Evolutionary conservation across 2,888 invertebrate genomes (phyloP), one percentile per base, ranked within the genome.

Genomic region (Pristionchus entomophagus): DNA sequence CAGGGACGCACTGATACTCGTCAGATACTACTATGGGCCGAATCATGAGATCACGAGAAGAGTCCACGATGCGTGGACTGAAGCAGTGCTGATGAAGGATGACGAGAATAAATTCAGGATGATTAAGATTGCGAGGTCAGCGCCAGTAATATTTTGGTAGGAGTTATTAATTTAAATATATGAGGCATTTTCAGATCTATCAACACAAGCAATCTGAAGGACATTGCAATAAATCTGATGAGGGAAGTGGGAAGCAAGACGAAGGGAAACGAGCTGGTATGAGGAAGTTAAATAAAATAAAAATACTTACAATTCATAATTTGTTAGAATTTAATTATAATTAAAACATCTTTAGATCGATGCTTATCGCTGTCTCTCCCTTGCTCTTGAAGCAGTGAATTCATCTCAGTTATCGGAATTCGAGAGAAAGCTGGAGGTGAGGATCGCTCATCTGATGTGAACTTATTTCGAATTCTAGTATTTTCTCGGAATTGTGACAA

Each of bases 1-100:
- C 78, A 78, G 78, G 78, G 78, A 78, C 19, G 78, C 78, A 26
- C 49, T 78, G 22, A 41, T 78, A 8, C 45, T 78, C 45, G 22
- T 49, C 26, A 45, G 78, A 29, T 78, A 26, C 12, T 17, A 49
- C 2, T 29, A n/a, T 29, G 78, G 51, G 4, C 2, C 45, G 45
- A 49, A 78, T 19, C 10, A 29, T 26, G 78, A 78, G 19, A 10
- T 35, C 8, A 78, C 78, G 49, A 49, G 29, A 45, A 51, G 26
- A 29, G 26, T 78, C 14, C 26, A 49, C 29, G 17, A 29, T 0
- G 14, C 2, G 5, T 78, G 78, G 78, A 35, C 19, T 26, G 5
- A 41, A 5, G 2, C 78, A 41, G 41, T 73, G 35, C n/a, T n/a
- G n/a, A 69, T 38, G 77, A 41, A n/a, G 49, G 78, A 49, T 26